phyloP scores from a whole-genome alignment of 2,113 vertebrate genomes.

The Myiagra hebetior region DNA sequence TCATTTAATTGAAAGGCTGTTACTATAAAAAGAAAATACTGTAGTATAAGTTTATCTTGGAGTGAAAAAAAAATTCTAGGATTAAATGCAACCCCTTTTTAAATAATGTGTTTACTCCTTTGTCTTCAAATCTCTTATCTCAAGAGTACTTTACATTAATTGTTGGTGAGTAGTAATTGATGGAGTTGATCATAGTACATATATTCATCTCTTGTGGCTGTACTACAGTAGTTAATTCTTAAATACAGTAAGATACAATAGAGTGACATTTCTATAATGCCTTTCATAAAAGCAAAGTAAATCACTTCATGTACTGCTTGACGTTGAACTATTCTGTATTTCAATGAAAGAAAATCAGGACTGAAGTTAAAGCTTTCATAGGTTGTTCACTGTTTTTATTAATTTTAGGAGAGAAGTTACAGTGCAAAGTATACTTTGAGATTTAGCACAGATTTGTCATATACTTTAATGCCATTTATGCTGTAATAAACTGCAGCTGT shows the following conservation, averaged over 20 bases:
- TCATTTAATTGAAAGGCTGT: conserved; percentile 74
- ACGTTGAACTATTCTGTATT: conserved; percentile 60
- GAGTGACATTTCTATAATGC: conserved; percentile 64
- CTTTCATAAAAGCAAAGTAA: conserved; percentile 70
- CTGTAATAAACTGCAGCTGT: conserved; percentile 54
- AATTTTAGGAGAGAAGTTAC: conserved; percentile 25
- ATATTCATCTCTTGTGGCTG: conserved; percentile 53
- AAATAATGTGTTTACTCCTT: conserved; percentile 68
- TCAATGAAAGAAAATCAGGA: conserved; percentile 43
- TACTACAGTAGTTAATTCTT: conserved; percentile 61
- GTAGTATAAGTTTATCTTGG: conserved; percentile 41
- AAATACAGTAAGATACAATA: conserved; percentile 61
- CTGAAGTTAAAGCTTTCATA: conserved; percentile 50
- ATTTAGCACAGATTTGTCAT: conserved; percentile 57
- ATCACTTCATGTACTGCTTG: conserved; percentile 56
- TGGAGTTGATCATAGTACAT: conserved; percentile 40
- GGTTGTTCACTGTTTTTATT: conserved; percentile 31
- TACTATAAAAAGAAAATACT: conserved; percentile 73
- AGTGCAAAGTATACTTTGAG: conserved; percentile 29
- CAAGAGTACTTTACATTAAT: conserved; percentile 39
- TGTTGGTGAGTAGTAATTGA: conserved; percentile 58
- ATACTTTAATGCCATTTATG: conserved; percentile 41
- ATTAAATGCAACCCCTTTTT: conserved; percentile 50
- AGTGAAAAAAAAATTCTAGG: conserved; percentile 15
- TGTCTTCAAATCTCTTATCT: conserved; percentile 40